phyloP scores from a whole-genome alignment of 2,797 vertebrate species.

The Characodon lateralis region DNA sequence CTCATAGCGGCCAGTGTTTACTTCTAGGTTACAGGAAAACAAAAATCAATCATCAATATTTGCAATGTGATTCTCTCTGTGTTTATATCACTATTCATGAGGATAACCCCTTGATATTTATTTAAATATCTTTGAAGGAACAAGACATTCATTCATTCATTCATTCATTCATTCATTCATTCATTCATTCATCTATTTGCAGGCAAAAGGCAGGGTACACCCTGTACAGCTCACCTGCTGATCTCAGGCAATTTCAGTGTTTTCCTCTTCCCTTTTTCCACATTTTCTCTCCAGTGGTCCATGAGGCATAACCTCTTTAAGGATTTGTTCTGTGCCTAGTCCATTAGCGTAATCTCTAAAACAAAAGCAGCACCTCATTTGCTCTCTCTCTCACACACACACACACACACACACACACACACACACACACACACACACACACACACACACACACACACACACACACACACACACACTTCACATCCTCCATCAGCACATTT shows the following conservation, averaged over 20 bases:
- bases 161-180: background rate
- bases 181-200: background rate
- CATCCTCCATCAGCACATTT: conserved; percentile 72
- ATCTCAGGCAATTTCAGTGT: conserved; percentile 24
- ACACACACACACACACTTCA: conserved; percentile 24
- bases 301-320: conserved; percentile 65
- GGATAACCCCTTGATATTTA: background rate
- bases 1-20: too few relatives aligned
- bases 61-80: background rate
- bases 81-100: background rate
- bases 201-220: background rate
- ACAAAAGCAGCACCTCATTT: conserved; percentile 68
- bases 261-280: conserved; percentile 4
- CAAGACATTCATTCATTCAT: background rate
- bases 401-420: conserved; percentile 17
- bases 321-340: conserved; percentile 63
- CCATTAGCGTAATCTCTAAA: conserved; percentile 77
- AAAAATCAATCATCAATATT: too few relatives aligned
- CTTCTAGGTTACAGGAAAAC: too few relatives aligned
- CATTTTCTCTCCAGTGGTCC: conserved; percentile 24
- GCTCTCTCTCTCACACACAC: conserved; percentile 9
- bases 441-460: background rate
- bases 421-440: conserved; percentile 11
- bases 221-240: conserved; percentile 9
- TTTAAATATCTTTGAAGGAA: background rate